Evolutionary conservation across 2,888 invertebrate genomes (phyloP).

Genomic region (Drosophila kanekoi): DNA sequence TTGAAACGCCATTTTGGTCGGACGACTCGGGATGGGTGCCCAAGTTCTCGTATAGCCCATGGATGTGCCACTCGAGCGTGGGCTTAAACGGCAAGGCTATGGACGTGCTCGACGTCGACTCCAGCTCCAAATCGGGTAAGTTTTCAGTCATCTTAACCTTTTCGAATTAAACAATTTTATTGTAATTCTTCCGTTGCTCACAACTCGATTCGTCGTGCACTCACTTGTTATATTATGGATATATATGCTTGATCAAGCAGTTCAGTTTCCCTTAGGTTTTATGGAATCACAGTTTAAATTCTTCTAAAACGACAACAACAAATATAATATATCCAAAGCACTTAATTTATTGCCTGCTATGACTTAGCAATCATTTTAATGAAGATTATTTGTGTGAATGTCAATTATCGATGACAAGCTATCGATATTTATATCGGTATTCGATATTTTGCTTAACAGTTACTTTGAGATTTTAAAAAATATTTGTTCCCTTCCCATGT

Average conservation of each 20-base stretch:
- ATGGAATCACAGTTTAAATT: not conserved
- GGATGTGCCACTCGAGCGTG: not conserved
- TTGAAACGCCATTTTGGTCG: not conserved
- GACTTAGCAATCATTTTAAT: not conserved
- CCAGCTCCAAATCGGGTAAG: not conserved
- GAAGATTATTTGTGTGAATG: not conserved
- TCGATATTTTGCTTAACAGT: not conserved
- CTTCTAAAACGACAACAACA: not conserved
- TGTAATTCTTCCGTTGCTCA: too few species aligned
- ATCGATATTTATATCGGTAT: conserved; percentile 1
- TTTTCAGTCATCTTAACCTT: not conserved
- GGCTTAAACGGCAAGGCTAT: not conserved
- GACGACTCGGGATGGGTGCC: not conserved
- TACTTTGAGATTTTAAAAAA: not conserved
- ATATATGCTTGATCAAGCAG: not conserved
- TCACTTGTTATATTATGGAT: too few species aligned
- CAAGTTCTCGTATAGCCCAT: not conserved
- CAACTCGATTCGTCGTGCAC: too few species aligned
- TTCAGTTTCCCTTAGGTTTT: not conserved
- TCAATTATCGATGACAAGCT: not conserved
- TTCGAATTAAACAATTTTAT: not conserved
- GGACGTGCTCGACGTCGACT: not conserved
- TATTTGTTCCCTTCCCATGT: too few species aligned
- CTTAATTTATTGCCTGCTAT: too few species aligned
- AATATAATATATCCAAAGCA: too few species aligned